Evolutionary conservation across 2,888 invertebrate genomes (phyloP).

Genomic region (Pristionchus arcanus): DNA sequence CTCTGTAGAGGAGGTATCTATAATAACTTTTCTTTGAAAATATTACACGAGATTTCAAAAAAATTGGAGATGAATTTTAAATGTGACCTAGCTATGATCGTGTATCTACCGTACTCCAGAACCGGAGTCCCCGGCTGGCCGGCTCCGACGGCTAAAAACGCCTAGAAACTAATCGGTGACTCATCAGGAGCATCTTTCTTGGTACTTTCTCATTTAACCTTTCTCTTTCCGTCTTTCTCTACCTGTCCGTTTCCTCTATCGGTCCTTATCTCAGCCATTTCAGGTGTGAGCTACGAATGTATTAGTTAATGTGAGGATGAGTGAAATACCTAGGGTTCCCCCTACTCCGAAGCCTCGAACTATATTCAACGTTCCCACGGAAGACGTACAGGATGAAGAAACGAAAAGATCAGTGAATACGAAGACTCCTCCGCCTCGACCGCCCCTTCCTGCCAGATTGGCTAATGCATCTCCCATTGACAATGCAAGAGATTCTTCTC

Average conservation of each 20-base stretch:
- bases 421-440: conserved; percentile 41
- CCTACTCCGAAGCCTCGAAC: conserved; percentile 52
- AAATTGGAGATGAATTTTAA: too few species aligned
- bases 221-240: too few species aligned
- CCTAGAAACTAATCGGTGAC: too few species aligned
- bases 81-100: too few species aligned
- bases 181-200: background rate
- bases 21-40: too few species aligned
- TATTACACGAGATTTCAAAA: too few species aligned
- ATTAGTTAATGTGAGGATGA: conserved; percentile 1
- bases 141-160: too few species aligned
- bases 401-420: background rate
- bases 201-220: background rate
- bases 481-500: background rate
- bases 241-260: background rate
- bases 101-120: too few species aligned
- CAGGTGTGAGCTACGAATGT: background rate
- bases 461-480: conserved; percentile 9
- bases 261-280: background rate
- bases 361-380: conserved; percentile 44
- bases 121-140: too few species aligned
- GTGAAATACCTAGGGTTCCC: background rate
- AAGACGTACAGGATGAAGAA: background rate
- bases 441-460: background rate
- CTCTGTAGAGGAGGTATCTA: too few species aligned